Evolutionary conservation across 2,797 vertebrate genomes (phyloP).

Genomic region (Cryptoblepharus egeriae): DNA sequence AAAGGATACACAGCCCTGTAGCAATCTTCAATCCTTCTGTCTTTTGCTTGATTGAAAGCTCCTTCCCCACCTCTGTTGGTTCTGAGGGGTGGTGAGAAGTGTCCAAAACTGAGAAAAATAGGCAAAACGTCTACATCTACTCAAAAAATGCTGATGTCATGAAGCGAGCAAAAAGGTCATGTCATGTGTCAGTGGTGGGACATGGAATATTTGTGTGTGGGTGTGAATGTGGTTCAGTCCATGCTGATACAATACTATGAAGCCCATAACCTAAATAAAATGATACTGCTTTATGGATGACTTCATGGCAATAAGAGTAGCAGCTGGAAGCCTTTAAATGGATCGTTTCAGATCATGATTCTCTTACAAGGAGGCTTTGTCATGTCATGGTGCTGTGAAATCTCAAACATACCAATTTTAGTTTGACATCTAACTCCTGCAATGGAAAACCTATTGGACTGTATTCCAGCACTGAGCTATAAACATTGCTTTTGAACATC

Average conservation of each 20-base stretch:
- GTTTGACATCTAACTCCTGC: background rate
- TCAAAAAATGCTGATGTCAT: background rate
- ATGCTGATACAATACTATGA: background rate
- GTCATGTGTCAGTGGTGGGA: background rate
- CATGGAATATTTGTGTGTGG: background rate
- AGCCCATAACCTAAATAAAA: background rate
- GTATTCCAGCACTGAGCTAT: background rate
- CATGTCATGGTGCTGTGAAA: background rate
- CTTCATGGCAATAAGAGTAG: background rate
- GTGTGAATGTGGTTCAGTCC: background rate
- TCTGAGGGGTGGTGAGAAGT: too few relatives aligned
- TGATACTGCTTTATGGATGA: background rate
- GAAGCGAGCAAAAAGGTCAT: background rate
- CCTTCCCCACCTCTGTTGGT: too few relatives aligned
- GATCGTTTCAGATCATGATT: background rate
- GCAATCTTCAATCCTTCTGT: too few relatives aligned
- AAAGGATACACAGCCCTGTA: background rate
- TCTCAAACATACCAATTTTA: background rate
- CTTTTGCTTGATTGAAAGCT: too few relatives aligned
- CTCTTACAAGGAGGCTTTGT: constrained; percentile 1
- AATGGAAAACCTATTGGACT: background rate
- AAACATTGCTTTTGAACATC: background rate
- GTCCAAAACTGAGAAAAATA: too few relatives aligned
- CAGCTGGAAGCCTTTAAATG: background rate
- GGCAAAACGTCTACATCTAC: background rate